Evolutionary conservation across 1,140 invertebrate genomes (phyloP), one percentile per base, ranked within the genome.

Genomic region (Planococcus citri): DNA sequence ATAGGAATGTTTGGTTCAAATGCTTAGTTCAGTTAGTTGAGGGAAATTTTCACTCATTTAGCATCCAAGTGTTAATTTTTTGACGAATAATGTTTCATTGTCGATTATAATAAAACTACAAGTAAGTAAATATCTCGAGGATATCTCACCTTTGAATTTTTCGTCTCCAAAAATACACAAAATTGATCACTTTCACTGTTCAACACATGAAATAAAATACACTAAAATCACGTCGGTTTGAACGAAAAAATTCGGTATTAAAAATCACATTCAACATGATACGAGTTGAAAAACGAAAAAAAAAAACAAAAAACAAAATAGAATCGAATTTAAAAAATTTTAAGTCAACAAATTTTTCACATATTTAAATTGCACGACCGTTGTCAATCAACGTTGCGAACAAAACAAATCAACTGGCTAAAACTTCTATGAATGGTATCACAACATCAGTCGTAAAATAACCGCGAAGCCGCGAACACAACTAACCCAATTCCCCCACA

Each of bases 401-500:
- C 60, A 25, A 64, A 64, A 64, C 25, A 64, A 64, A 64, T 64
- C 60, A 64, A 64, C 60, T 64, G 22, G 60, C 17, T 64, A 64
- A 64, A 64, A 64, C 60, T 64, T 64, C 21, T 64, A 64, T 64
- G 60, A 64, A 64, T 64, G 60, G 17, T 64, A 64, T 64, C 60
- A 24, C 21, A 60, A 60, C 17, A 64, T 27, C 60, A 25, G 25
- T 20, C 10, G 22, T 64, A 64, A 64, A 64, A 64, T 64, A 64
- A 64, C 20, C 60, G 60, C 22, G 60, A 64, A 64, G 25, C 60
- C 60, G 60, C 60, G 60, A 64, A 17, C 60, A 64, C 60, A 64
- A 64, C 60, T 64, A 64, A 64, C 60, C 60, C 60, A 64, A 20
- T 64, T 64, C 60, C 60, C 60, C 60, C 60, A 64, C 60, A 64